phyloP scores from a whole-genome alignment of 1,140 invertebrate genomes.

The Halyomorpha halys region DNA sequence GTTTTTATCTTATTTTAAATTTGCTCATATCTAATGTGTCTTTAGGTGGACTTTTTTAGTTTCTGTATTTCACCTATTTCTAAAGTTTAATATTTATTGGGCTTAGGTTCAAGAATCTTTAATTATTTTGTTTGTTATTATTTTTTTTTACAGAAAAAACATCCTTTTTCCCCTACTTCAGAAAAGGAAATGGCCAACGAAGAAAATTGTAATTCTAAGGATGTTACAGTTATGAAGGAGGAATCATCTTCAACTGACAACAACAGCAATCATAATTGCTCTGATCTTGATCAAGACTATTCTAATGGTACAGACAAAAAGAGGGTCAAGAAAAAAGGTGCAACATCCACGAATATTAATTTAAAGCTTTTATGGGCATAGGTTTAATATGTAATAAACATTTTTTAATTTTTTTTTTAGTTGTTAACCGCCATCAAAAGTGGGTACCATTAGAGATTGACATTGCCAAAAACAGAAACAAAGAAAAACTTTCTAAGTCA shows the following conservation, averaged over 20 bases:
- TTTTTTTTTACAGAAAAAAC: too few relatives aligned
- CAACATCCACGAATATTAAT: not conserved
- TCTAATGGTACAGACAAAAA: not conserved
- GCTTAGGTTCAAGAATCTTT: too few relatives aligned
- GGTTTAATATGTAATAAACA: too few relatives aligned
- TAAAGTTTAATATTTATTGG: too few relatives aligned
- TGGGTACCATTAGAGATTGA: constrained; percentile 68
- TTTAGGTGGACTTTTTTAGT: too few relatives aligned
- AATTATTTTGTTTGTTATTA: too few relatives aligned
- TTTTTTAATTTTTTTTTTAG: not conserved
- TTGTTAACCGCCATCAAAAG: constrained; percentile 48
- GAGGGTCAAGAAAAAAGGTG: not conserved
- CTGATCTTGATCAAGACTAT: constrained; percentile 3
- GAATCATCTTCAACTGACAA: constrained; percentile 5
- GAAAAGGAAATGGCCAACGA: not conserved
- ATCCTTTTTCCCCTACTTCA: not conserved
- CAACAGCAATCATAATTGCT: constrained; percentile 1
- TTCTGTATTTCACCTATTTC: too few relatives aligned
- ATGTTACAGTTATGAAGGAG: not conserved
- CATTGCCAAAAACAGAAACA: constrained; percentile 42
- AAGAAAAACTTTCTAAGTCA: constrained; percentile 31
- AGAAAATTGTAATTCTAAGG: not conserved
- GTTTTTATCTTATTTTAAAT: too few relatives aligned
- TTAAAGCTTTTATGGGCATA: too few relatives aligned
- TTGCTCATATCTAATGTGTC: too few relatives aligned